Conservation (phyloP, 1,140 invertebrate genomes). For the Bemisia tabaci region DNA sequence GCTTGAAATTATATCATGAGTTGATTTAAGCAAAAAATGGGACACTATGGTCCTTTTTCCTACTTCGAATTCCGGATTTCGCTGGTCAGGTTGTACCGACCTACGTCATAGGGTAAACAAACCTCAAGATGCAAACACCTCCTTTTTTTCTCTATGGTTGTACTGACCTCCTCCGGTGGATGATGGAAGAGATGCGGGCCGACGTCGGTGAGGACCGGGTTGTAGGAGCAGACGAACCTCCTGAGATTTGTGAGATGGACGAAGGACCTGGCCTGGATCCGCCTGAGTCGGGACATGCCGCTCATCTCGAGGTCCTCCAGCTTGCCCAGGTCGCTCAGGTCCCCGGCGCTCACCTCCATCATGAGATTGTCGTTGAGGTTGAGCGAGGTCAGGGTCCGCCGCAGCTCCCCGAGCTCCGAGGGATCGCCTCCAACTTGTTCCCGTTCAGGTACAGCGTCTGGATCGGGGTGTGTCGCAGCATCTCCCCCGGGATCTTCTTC, state of each 20-base stretch:
- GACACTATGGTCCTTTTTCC: too few relatives aligned
- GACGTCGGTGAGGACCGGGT: neutral
- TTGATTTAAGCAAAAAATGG: too few relatives aligned
- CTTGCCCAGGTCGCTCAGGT: neutral
- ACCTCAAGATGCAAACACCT: too few relatives aligned
- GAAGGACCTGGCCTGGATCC: neutral
- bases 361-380: neutral
- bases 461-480: neutral
- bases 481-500: neutral
- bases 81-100: too few relatives aligned
- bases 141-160: neutral
- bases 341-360: neutral
- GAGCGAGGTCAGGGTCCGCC: neutral
- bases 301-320: neutral
- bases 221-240: neutral
- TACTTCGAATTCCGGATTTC: too few relatives aligned
- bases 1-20: too few relatives aligned
- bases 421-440: neutral
- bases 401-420: neutral
- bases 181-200: neutral
- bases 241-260: neutral
- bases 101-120: too few relatives aligned
- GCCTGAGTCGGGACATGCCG: neutral
- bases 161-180: neutral
- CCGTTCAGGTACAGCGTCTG: neutral